phyloP scores from a whole-genome alignment of 1,140 invertebrate species.

The Daktulosphaira vitifoliae region DNA sequence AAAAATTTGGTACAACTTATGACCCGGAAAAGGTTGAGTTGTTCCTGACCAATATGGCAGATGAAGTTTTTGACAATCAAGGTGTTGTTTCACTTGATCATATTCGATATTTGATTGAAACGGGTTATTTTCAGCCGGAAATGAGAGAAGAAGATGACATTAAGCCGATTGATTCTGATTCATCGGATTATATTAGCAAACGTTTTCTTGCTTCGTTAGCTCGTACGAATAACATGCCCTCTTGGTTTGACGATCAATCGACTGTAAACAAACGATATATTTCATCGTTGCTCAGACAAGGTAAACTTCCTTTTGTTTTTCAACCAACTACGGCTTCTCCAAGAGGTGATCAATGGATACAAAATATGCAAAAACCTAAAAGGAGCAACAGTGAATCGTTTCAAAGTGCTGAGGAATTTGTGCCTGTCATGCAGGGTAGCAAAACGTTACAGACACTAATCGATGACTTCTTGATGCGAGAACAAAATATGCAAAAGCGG shows the following conservation, averaged over 20 bases:
- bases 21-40: constrained; percentile 32
- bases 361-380: not conserved
- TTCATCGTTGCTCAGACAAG: constrained; percentile 37
- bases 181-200: not conserved
- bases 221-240: constrained; percentile 9
- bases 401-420: not conserved
- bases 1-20: constrained; percentile 13
- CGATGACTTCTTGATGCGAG: constrained; percentile 5
- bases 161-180: not conserved
- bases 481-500: constrained; percentile 31
- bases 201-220: constrained; percentile 16
- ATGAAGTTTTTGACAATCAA: constrained; percentile 27
- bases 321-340: constrained; percentile 5
- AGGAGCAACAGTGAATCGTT: not conserved
- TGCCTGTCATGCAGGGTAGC: constrained; percentile 25
- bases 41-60: constrained; percentile 26
- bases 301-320: constrained; percentile 34
- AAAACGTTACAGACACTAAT: constrained; percentile 22
- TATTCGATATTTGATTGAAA: constrained; percentile 20
- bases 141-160: not conserved
- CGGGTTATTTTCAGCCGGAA: constrained; percentile 32
- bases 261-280: constrained; percentile 35
- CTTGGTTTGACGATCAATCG: not conserved
- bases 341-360: not conserved
- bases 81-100: constrained; percentile 22